Percentiles rank a stretch among this genome's conserved stretches.
Evolutionary conservation across 2,797 vertebrate species (phyloP).

Genomic region (Pelodytes ibericus): DNA sequence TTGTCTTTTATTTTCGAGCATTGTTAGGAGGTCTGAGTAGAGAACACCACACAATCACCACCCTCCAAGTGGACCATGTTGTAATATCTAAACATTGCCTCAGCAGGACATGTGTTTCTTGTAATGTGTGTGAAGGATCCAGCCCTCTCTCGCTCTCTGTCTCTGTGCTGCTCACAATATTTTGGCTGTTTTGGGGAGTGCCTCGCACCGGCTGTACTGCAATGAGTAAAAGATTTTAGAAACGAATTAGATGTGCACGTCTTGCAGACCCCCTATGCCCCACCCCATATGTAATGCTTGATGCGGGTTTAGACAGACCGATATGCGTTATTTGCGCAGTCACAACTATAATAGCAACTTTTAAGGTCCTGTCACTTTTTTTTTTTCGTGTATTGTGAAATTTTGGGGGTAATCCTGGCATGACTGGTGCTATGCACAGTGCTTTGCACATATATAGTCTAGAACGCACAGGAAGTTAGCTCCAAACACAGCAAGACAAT

Average conservation of each 20-base stretch:
- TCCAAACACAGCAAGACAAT: too few relatives aligned
- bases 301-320: too few relatives aligned
- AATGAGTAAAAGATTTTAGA: slow-evolving; percentile 12
- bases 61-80: slow-evolving; percentile 74
- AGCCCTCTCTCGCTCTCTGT: slow-evolving; percentile 44
- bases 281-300: too few relatives aligned
- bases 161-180: slow-evolving; percentile 22
- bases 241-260: neutral
- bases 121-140: slow-evolving; percentile 66
- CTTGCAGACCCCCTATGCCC: neutral
- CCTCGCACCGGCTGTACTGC: slow-evolving; percentile 6
- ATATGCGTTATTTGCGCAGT: too few relatives aligned
- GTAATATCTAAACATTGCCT: slow-evolving; percentile 69
- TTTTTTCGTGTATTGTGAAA: too few relatives aligned
- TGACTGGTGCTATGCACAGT: too few relatives aligned
- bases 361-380: too few relatives aligned
- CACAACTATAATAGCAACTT: too few relatives aligned
- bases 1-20: slow-evolving; percentile 55
- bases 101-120: slow-evolving; percentile 74
- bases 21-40: slow-evolving; percentile 68
- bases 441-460: too few relatives aligned
- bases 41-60: slow-evolving; percentile 72
- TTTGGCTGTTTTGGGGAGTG: slow-evolving; percentile 28
- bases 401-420: too few relatives aligned
- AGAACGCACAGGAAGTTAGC: too few relatives aligned